Evolutionary conservation across 2,888 invertebrate genomes (phyloP), one percentile per base, ranked within the genome.

Genomic region (Zelleria hepariella): DNA sequence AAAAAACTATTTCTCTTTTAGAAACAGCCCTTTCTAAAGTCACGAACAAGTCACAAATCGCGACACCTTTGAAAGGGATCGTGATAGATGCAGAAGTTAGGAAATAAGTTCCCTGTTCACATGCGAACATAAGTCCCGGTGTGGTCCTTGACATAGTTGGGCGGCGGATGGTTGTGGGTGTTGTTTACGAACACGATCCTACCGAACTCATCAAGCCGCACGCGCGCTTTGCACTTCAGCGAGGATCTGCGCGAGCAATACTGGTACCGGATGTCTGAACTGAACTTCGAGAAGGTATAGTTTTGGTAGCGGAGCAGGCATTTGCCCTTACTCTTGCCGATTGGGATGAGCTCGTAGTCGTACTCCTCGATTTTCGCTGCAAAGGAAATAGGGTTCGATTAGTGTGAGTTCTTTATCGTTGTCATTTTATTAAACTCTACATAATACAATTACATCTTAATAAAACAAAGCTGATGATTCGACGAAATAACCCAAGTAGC

Each of bases 231-330:
- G 56, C 61, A 7, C 51, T 56, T 23, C 42, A 52, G 51, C 56
- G 49, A n/a, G 52, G 51, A 23, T 42, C 56, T 59, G 54, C 58
- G 4, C 54, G 58, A n/a, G 52, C 61, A 42, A 56, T 59, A 27
- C 55, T 54, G 55, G 58, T 58, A n/a, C 55, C 26, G 26, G 6
- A 26, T 24, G 18, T 26, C 26, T 8, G 54, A 18, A 1, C 54
- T 26, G 5, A 24, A 18, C 25, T 26, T 24, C 6, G 24, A 54
- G 26, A 26, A 54, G 15, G 54, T 54, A 15, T 54, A 54, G 15
- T 54, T 54, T 25, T 54, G 54, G 54, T 54, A 26, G 2, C 23
- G 23, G 10, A 54, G 23, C 8, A 51, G 23, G 21, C 51, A 23
- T 7, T 54, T 54, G 26, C 26, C 24, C 54, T 26, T 54, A 18